Percentiles rank a stretch among this genome's conserved stretches.
phyloP scores from a whole-genome alignment of 2,113 vertebrate species.

The Actinemys pallida region DNA sequence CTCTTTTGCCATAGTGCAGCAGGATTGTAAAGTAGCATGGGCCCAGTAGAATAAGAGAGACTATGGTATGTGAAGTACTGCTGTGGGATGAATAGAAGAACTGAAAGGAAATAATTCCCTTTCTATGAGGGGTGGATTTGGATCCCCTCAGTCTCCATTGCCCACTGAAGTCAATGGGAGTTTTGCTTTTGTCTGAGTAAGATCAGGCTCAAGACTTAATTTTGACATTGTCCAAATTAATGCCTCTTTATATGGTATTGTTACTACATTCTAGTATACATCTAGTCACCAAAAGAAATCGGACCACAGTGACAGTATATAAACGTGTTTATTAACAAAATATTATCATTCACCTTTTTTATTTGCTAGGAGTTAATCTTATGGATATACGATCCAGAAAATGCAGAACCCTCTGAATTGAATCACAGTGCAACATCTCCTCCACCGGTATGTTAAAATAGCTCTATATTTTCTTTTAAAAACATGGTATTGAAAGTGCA shows the following conservation, averaged over 20 bases:
- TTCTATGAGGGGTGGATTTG: neutral
- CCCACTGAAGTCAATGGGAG: neutral
- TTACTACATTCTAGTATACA: neutral
- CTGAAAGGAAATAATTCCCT: neutral
- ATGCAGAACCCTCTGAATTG: neutral
- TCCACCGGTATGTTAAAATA: constrained; percentile 17
- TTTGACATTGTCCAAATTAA: neutral
- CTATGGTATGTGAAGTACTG: neutral
- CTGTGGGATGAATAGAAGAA: neutral
- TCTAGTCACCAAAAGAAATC: neutral
- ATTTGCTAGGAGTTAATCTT: neutral
- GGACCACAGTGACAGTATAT: neutral
- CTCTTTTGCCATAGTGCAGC: neutral
- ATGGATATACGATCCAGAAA: constrained; percentile 64
- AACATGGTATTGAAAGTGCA: neutral
- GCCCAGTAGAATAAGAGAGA: neutral
- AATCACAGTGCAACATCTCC: neutral
- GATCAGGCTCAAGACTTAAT: neutral
- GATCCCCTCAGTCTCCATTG: neutral
- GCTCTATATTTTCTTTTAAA: neutral
- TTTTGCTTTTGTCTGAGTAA: neutral
- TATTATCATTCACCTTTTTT: neutral
- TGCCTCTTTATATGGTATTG: neutral
- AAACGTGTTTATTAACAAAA: neutral
- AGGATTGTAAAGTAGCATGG: neutral